Percentiles rank a stretch among this genome's conserved stretches.
Conservation (phyloP, 2,888 invertebrate species). For the Xanthia togata region DNA sequence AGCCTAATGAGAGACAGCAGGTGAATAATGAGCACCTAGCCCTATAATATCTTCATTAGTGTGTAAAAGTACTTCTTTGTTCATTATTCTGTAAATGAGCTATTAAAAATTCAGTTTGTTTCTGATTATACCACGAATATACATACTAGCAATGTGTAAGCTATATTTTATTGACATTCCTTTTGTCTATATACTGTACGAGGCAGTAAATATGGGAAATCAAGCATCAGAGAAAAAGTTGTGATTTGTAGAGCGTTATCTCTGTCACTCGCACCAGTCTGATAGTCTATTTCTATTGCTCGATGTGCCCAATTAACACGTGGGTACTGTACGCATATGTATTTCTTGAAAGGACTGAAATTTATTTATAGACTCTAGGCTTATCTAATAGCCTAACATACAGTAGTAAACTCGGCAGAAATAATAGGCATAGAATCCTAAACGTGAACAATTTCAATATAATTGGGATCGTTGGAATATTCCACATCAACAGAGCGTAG, state of each 20-base stretch:
- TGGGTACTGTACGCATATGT: background rate
- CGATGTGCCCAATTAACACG: no score
- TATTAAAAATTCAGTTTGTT: background rate
- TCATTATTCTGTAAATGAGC: background rate
- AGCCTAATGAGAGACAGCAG: background rate
- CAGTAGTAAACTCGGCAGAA: background rate
- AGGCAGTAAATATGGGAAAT: background rate
- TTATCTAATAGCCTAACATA: background rate
- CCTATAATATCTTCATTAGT: background rate
- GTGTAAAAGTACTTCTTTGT: background rate
- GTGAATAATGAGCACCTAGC: background rate
- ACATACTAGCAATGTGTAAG: background rate
- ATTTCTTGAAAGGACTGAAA: background rate
- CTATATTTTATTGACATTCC: background rate
- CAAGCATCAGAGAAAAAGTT: no score
- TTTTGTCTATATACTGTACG: background rate
- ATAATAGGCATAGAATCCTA: constrained; percentile 2
- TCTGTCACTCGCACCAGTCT: background rate
- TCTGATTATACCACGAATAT: background rate
- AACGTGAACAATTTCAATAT: constrained; percentile 24
- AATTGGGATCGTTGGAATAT: constrained; percentile 17
- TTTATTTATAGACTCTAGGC: background rate
- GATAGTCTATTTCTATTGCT: background rate
- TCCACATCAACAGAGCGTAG: background rate
- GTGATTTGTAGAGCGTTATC: background rate